A percentile compares a stretch with the other conserved stretches of the same genome.
phyloP scores from a whole-genome alignment of 2,888 invertebrate species.

The Drosophila vallismaia region DNA sequence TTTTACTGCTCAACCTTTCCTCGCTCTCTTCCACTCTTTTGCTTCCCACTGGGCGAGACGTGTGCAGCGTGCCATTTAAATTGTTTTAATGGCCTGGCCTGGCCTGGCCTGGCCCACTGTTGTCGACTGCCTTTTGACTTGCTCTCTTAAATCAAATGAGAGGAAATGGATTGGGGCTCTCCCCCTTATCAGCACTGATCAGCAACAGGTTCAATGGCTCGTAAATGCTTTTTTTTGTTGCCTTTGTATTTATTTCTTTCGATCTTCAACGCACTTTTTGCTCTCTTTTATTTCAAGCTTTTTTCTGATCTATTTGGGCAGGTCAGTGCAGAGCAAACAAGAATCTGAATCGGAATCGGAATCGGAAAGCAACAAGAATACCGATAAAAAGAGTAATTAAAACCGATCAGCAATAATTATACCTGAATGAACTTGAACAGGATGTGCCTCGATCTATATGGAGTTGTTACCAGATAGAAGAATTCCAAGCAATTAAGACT shows the following conservation, averaged over 20 bases:
- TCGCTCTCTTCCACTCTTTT: not conserved
- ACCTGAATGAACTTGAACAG: not conserved
- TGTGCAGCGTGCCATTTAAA: slow-evolving; percentile 21
- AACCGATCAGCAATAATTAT: slow-evolving; percentile 1
- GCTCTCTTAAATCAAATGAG: slow-evolving; percentile 9
- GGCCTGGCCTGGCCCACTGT: slow-evolving; percentile 16
- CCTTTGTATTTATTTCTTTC: not conserved
- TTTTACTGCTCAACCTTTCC: not conserved
- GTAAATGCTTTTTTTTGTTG: slow-evolving; percentile 17
- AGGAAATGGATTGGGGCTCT: slow-evolving; percentile 16
- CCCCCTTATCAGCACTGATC: slow-evolving; percentile 38
- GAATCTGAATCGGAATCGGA: not conserved
- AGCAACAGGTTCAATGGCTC: slow-evolving; percentile 56
- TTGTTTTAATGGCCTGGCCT: not conserved
- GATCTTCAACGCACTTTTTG: slow-evolving; percentile 6
- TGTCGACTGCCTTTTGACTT: slow-evolving; percentile 18
- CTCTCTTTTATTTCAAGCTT: slow-evolving; percentile 1
- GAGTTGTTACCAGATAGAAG: slow-evolving; percentile 5
- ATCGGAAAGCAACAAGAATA: not conserved
- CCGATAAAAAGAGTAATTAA: not conserved
- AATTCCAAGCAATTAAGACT: slow-evolving; percentile 21
- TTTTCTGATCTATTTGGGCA: slow-evolving; percentile 26
- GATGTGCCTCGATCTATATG: slow-evolving; percentile 7
- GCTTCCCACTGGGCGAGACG: not conserved
- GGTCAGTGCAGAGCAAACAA: slow-evolving; percentile 32